Conservation (phyloP, 2,888 invertebrate species). For the Bursaphelenchus okinawaensis region DNA sequence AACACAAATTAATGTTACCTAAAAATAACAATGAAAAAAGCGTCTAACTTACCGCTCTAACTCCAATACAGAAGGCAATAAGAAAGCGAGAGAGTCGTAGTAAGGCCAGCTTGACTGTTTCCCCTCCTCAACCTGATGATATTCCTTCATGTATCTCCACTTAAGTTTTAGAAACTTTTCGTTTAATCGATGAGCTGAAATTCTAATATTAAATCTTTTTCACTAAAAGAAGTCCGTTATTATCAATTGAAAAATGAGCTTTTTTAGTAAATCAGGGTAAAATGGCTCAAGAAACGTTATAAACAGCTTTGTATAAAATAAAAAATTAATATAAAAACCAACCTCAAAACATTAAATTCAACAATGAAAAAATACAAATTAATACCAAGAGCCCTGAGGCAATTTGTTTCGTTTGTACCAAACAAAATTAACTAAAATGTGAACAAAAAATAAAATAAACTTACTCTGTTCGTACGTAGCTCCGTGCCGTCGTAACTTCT, state of each 20-base stretch:
- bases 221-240: no score
- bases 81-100: slow-evolving; percentile 10
- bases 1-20: background rate
- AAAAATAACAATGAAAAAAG: background rate
- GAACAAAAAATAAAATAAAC: background rate
- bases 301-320: no score
- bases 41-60: slow-evolving; percentile 1
- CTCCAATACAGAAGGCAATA: slow-evolving; percentile 11
- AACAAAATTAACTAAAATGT: no score
- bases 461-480: slow-evolving; percentile 11
- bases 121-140: background rate
- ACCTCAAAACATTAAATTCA: no score
- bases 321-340: no score
- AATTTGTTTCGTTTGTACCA: no score
- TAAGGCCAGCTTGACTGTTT: slow-evolving; percentile 12
- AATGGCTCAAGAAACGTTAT: no score
- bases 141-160: slow-evolving; percentile 13
- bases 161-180: slow-evolving; percentile 13
- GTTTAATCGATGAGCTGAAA: slow-evolving; percentile 13
- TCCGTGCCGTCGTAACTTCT: slow-evolving; percentile 5
- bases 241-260: no score
- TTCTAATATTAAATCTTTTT: no score
- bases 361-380: no score
- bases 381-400: no score
- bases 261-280: no score